Evolutionary conservation across 2,888 invertebrate genomes (phyloP).

Genomic region (Stenchaetothrips biformis): DNA sequence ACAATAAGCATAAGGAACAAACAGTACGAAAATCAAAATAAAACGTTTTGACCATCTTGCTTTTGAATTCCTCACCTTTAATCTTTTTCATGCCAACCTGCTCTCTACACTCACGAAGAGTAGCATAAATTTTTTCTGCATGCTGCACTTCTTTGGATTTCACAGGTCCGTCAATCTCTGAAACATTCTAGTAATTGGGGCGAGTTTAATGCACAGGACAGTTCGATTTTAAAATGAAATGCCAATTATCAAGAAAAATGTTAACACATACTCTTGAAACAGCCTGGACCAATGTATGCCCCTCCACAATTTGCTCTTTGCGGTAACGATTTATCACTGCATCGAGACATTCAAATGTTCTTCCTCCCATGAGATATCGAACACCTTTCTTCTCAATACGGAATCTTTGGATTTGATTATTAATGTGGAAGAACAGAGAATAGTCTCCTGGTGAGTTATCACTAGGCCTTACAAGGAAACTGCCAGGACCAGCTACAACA

Average conservation of each 20-base stretch:
- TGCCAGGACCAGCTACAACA: constrained; percentile 75
- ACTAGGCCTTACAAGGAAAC: constrained; percentile 88
- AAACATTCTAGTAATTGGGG: constrained; percentile 46
- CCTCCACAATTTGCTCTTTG: constrained; percentile 95
- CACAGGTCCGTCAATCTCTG: constrained; percentile 42
- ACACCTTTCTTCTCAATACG: constrained; percentile 94
- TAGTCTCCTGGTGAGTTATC: constrained; percentile 97
- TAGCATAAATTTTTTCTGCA: constrained; percentile 93
- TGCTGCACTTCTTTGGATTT: constrained; percentile 53
- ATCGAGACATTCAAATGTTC: constrained; percentile 93
- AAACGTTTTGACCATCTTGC: not conserved
- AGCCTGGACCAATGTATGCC: constrained; percentile 85
- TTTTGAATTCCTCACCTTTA: constrained; percentile 54
- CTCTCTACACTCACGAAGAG: constrained; percentile 86
- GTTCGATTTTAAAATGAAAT: not conserved
- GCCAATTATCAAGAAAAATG: not conserved
- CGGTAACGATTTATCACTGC: constrained; percentile 92
- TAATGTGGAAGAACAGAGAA: constrained; percentile 94
- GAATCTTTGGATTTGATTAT: constrained; percentile 94
- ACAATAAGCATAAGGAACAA: constrained; percentile 13
- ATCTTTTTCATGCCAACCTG: constrained; percentile 88
- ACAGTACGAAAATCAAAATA: constrained; percentile 26
- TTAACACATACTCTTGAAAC: constrained; percentile 55
- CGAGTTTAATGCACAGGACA: not conserved
- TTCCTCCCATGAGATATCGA: constrained; percentile 90